Evolutionary conservation across 2,888 invertebrate species (phyloP), one percentile per base, ranked within the genome.

Genomic region (Caenorhabditis auriculariae): DNA sequence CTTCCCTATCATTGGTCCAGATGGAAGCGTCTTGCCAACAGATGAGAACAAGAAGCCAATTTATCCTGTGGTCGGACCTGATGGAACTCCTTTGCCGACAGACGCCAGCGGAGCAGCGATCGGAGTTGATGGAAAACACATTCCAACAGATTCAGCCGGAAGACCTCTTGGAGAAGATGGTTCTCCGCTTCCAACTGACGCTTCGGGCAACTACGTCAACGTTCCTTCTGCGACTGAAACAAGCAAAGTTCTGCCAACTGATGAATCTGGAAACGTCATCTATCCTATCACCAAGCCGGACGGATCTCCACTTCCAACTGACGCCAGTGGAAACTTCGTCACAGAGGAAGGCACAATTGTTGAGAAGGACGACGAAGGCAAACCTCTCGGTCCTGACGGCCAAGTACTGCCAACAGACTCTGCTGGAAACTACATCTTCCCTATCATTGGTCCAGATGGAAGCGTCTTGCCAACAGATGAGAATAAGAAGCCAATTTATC

Each of bases 311-410:
- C 27, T 60, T 15, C 49, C 54, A 29, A 60, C 60, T 27, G 60
- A 60, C 50, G 24, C 48, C 6, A 41, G 44, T 42, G 55, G 60
- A 50, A 45, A 55, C 39, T 41, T 19, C 32, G 28, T 60, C 55
- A 51, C 38, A 23, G 51, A 43, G 12, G 60, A 59, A 39, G 63
- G 60, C 26, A 42, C 45, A 6, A 45, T 49, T 26, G 55, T 64
- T 32, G 60, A 45, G 24, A 47, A 47, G 24, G 46, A 64, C 45
- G 66, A 66, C 12, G 59, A 66, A 24, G 68, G 68, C 21, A 48
- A 52, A 27, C 68, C 68, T 5, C 37, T 68, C 27, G 72, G 72
- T 26, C 55, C 60, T 21, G 69, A 74, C 45, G 67, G 67, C 38
- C 42, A 58, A 45, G 52, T 60, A 15, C 41, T 67, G n/a, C 59